A percentile compares a stretch with the other conserved stretches of the same genome.
phyloP scores from a whole-genome alignment of 2,113 vertebrate species.

The Felis catus region F.catus_Fca126_mat1.0 CM031412.1:228533001-228533500 shows the following conservation, averaged over 20 bases:
- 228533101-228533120: background rate
- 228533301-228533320: background rate
- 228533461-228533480: background rate
- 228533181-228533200: background rate
- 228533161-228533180: background rate
- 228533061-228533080: constrained; percentile 3
- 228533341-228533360: background rate
- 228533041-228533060: background rate
- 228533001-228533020: background rate
- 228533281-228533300: background rate
- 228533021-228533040: background rate
- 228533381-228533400: background rate
- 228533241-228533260: background rate
- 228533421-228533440: background rate
- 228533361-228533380: background rate
- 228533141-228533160: background rate
- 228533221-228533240: background rate
- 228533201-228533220: background rate
- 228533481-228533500: background rate
- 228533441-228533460: background rate
- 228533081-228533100: background rate
- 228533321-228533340: background rate
- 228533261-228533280: background rate
- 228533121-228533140: background rate
- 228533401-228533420: background rate